phyloP scores from a whole-genome alignment of 2,797 vertebrate genomes.

The Sebastolobus altivelis region DNA sequence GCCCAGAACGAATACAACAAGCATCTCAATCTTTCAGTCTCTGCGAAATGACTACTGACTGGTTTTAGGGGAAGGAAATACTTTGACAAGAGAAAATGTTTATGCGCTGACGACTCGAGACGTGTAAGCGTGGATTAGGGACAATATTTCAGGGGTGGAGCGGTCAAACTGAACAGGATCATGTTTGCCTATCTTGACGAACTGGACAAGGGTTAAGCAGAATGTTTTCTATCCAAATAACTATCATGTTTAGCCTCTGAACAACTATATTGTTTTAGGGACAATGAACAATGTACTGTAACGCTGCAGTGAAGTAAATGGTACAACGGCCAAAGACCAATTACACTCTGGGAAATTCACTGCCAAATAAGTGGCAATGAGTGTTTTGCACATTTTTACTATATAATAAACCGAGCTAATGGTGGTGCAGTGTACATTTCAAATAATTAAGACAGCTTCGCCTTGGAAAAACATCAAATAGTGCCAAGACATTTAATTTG shows the following conservation, averaged over 20 bases:
- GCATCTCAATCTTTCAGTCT: slow-evolving; percentile 73
- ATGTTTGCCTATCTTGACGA: slow-evolving; percentile 63
- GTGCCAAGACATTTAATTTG: slow-evolving; percentile 30
- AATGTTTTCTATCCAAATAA: slow-evolving; percentile 68
- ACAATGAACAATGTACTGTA: slow-evolving; percentile 46
- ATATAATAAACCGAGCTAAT: slow-evolving; percentile 41
- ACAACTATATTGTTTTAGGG: slow-evolving; percentile 42
- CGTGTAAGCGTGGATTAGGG: slow-evolving; percentile 48
- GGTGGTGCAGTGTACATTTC: slow-evolving; percentile 22
- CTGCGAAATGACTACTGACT: slow-evolving; percentile 67
- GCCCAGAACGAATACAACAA: slow-evolving; percentile 66
- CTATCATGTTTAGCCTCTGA: slow-evolving; percentile 27
- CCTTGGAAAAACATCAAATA: slow-evolving; percentile 22
- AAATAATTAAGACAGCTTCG: slow-evolving; percentile 36
- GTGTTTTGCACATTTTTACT: slow-evolving; percentile 38
- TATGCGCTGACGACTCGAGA: slow-evolving; percentile 46
- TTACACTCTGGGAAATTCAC: slow-evolving; percentile 28
- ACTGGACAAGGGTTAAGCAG: slow-evolving; percentile 25
- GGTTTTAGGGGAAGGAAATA: slow-evolving; percentile 67
- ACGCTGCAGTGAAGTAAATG: slow-evolving; percentile 20
- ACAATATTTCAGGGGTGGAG: slow-evolving; percentile 53
- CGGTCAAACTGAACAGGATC: slow-evolving; percentile 50
- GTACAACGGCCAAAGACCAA: slow-evolving; percentile 12
- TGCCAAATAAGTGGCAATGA: slow-evolving; percentile 38
- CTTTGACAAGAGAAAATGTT: slow-evolving; percentile 69